These are phyloP conservation scores for Mormoops blainvillei DNA, from an alignment of 2,113 vertebrate species.

Conservation along the genomic window DNA sequence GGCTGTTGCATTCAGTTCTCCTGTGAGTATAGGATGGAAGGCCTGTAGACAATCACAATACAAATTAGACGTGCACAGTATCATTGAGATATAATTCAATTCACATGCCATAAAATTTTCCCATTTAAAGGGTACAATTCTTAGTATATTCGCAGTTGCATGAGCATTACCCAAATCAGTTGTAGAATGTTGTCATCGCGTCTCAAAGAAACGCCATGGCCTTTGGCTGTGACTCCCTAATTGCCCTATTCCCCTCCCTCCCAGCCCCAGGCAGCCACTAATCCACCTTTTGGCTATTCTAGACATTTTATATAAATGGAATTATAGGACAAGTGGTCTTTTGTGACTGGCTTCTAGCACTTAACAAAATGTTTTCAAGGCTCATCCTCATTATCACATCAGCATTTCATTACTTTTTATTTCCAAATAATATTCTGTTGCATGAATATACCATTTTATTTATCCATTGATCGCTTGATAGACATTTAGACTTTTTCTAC, in stretches of 20 bases:
- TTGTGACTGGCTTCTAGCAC: neutral
- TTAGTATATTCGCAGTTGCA: neutral
- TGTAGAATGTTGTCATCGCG: neutral
- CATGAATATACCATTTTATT: neutral
- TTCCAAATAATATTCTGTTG: neutral
- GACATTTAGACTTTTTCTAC: neutral
- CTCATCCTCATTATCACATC: neutral
- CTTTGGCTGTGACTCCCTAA: neutral
- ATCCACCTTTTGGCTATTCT: neutral
- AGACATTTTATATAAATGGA: neutral
- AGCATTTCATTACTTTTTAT: neutral
- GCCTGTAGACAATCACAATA: neutral
- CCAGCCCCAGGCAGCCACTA: neutral
- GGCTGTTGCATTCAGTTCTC: neutral
- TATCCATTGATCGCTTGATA: neutral
- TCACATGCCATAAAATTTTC: neutral
- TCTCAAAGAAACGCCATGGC: neutral
- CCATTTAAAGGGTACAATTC: neutral
- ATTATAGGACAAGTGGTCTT: neutral
- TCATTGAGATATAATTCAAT: neutral
- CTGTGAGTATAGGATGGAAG: neutral
- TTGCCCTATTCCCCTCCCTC: neutral
- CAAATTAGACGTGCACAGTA: neutral
- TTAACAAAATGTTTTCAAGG: neutral
- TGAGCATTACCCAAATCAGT: neutral